Percentiles rank a stretch among this genome's conserved stretches.
phyloP scores from a whole-genome alignment of 2,888 invertebrate species.

The Brassicogethes aeneus region DNA sequence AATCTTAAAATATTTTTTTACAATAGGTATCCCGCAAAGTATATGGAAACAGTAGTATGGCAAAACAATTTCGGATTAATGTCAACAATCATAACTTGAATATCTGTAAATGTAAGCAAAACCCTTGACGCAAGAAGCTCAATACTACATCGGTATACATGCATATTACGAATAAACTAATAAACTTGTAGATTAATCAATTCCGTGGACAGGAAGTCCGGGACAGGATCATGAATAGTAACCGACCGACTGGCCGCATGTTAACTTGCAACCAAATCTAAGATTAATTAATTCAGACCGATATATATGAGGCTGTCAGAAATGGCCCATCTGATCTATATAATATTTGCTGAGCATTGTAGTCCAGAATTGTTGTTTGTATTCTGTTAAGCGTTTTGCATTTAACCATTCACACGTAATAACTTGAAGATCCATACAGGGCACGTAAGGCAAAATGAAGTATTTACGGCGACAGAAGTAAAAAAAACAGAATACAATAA shows the following conservation, averaged over 20 bases:
- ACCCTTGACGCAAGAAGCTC: too few species aligned
- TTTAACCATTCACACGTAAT: neutral
- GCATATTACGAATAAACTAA: conserved; percentile 1
- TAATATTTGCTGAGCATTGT: neutral
- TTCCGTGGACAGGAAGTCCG: neutral
- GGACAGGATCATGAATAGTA: conserved; percentile 15
- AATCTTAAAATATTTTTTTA: too few species aligned
- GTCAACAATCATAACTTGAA: too few species aligned
- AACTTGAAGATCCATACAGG: too few species aligned
- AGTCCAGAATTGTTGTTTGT: neutral
- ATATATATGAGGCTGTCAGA: conserved; percentile 5
- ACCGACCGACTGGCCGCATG: conserved; percentile 11
- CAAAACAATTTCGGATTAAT: too few species aligned
- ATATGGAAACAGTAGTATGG: too few species aligned
- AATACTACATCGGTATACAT: too few species aligned
- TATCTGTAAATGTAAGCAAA: too few species aligned
- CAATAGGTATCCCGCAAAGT: too few species aligned
- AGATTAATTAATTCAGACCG: conserved; percentile 17
- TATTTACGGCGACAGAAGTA: too few species aligned
- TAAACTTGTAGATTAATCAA: conserved; percentile 1
- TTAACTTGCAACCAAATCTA: conserved; percentile 13
- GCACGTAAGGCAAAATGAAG: too few species aligned
- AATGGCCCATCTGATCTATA: neutral
- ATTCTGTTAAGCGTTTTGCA: conserved; percentile 1
- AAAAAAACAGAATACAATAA: too few species aligned